Evolutionary conservation across 1,140 invertebrate genomes (phyloP), one percentile per base, ranked within the genome.

Genomic region (Caenorhabditis inopinata): DNA sequence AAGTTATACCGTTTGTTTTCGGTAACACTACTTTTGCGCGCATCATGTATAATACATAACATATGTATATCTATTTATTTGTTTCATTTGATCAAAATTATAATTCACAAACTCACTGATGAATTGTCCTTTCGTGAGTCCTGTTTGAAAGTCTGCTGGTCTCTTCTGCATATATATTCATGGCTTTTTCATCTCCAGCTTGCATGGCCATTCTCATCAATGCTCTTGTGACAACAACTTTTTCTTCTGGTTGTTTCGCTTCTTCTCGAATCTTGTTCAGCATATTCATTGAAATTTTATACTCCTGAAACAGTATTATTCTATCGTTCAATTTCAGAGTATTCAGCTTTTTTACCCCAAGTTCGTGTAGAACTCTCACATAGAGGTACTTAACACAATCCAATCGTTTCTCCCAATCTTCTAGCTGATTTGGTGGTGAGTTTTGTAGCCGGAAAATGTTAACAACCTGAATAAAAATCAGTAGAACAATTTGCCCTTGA

Each of bases 401-500:
- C 25, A 84, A 47, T 21, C 83, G 32, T 58, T 80, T 75, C 29
- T 83, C 53, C 83, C 83, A 84, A 12, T 74, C 25, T 32, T 49
- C 49, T 23, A 78, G 14, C 49, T 80, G 74, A 68, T 3, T 42
- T 29, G 32, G 18, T 2, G 25, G 77, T 16, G 53, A 14, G 3
- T 16, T 73, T 73, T 47, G 42, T 32, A 35, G 25, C 77, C 53
- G 58, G 23, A 79, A 68, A 47, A 51, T 53, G 21, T 79, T 76
- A 35, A 76, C 47, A 51, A 76, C 35, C 75, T 76, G 47, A 2
- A 53, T 38, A 21, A 53, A 29, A 12, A 5, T 47, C 12, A 27
- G 45, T 27, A 1, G 14, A 73, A 79, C 38, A 42, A 7, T 42
- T 42, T 38, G 48, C 16, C 7, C 21, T 47, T 73, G 23, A 48